Conservation (phyloP, 92 coral and sea anemone species). For the Hydrozoanthus gracilis region DNA sequence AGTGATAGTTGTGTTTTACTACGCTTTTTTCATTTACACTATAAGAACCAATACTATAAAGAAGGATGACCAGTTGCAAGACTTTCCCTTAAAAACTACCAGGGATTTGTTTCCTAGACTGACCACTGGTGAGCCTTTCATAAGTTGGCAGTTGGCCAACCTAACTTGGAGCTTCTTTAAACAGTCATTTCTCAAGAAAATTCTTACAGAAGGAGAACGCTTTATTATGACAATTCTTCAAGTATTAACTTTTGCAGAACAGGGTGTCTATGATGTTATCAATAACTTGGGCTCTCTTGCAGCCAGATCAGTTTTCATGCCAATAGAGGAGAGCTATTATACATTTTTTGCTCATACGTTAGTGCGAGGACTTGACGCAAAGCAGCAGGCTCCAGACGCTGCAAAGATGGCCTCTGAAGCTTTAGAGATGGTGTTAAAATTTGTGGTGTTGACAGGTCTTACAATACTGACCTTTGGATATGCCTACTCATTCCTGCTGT, state of each 20-base stretch:
- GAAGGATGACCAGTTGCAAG: conserved; percentile 37
- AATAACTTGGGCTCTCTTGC: conserved; percentile 96
- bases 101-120: conserved; percentile 80
- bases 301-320: conserved; percentile 95
- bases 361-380: conserved; percentile 78
- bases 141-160: conserved; percentile 77
- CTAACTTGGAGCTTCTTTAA: conserved; percentile 98
- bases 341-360: conserved; percentile 92
- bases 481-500: conserved; percentile 84
- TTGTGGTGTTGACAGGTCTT: conserved; percentile 86
- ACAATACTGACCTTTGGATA: conserved; percentile 93
- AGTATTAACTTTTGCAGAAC: conserved; percentile 93
- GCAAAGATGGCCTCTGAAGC: conserved; percentile 87
- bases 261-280: conserved; percentile 95
- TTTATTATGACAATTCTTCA: conserved; percentile 95
- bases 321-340: conserved; percentile 96
- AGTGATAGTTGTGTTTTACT: conserved; percentile 78
- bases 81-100: conserved; percentile 80
- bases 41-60: conserved; percentile 30
- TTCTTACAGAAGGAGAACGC: conserved; percentile 98
- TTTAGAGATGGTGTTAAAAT: conserved; percentile 89
- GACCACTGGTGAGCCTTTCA: conserved; percentile 50
- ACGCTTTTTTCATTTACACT: conserved; percentile 74
- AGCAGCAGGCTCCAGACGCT: conserved; percentile 72
- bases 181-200: conserved; percentile 94